These are phyloP conservation scores for Brachionichthys hirsutus DNA, from an alignment of 2,113 vertebrate species.

Conservation along the genomic window DNA sequence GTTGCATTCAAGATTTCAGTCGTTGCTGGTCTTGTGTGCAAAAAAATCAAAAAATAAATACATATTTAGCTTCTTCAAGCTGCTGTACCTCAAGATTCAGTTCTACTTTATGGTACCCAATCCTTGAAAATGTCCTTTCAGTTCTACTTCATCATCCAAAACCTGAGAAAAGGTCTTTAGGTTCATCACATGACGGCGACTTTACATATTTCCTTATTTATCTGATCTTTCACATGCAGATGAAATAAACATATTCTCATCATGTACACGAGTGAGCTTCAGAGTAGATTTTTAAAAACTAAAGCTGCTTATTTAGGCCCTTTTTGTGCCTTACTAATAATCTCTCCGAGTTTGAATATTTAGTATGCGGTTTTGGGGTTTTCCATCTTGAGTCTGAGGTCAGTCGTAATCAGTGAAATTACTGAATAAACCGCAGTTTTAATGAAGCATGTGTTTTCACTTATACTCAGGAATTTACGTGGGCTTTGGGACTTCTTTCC, in stretches of 20 bases:
- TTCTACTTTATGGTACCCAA: background rate
- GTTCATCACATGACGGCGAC: background rate
- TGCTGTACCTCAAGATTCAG: too few relatives aligned
- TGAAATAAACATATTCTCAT: background rate
- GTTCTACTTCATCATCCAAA: too few relatives aligned
- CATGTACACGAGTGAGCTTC: too few relatives aligned
- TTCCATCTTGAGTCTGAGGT: background rate
- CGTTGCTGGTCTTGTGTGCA: conserved; percentile 4
- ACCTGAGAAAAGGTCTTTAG: background rate
- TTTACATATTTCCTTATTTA: background rate
- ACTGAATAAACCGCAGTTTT: background rate
- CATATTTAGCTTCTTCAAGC: background rate
- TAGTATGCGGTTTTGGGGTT: background rate
- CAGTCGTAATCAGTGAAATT: background rate
- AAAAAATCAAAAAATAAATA: background rate
- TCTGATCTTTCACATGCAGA: background rate
- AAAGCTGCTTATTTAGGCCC: background rate
- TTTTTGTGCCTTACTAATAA: conserved; percentile 6
- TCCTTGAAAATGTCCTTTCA: too few relatives aligned
- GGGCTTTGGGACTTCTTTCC: too few relatives aligned
- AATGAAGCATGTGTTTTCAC: background rate
- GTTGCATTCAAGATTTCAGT: background rate
- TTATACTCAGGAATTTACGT: background rate
- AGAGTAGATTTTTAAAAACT: too few relatives aligned
- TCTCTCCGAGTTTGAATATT: background rate